Evolutionary conservation across 2,797 vertebrate genomes (phyloP), one percentile per base, ranked within the genome.

Genomic region (Pitangus sulphuratus): DNA sequence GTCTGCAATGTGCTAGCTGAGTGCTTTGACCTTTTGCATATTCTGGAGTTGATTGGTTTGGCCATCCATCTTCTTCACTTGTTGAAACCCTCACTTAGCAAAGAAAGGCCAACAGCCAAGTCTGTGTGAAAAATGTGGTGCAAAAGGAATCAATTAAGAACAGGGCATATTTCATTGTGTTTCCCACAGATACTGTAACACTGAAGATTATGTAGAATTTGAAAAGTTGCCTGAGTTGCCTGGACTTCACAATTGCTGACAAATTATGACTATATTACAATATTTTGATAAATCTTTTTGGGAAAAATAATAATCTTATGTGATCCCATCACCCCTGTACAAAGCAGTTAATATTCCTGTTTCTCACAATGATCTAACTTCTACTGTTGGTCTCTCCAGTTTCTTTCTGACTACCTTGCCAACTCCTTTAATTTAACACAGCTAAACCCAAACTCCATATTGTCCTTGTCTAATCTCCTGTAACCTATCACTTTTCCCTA

Each of bases 41-140:
- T 92, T 93, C 54, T 92, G 84, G 30, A 91, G 60, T 26, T 89
- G 89, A 85, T 71, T 86, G 90, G 89, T 69, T 83, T 91, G 69
- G 76, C 82, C 72, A 96, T 96, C 90, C 51, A 61, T 95, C 96
- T 96, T 89, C 79, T 89, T 79, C 75, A 91, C 90, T 93, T 92
- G 91, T 85, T 97, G 93, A 97, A 97, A 95, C 84, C 15, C 35
- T 72, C 40, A 85, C 89, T 97, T 95, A 92, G 92, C 39, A 93
- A 84, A 94, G 71, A 89, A 95, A 94, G 94, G 95, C 92, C 84
- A 96, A 87, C 78, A 93, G 90, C 91, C 91, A 96, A 96, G 68
- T 35, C 65, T 69, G 44, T 6, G 10, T 94, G 86, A 96, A 95
- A 95, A 94, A 95, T 77, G 70, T 81, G 75, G 33, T 2, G 19